Evolutionary conservation across 2,797 vertebrate species (phyloP).

Genomic region (Acipenser oxyrinchus): DNA sequence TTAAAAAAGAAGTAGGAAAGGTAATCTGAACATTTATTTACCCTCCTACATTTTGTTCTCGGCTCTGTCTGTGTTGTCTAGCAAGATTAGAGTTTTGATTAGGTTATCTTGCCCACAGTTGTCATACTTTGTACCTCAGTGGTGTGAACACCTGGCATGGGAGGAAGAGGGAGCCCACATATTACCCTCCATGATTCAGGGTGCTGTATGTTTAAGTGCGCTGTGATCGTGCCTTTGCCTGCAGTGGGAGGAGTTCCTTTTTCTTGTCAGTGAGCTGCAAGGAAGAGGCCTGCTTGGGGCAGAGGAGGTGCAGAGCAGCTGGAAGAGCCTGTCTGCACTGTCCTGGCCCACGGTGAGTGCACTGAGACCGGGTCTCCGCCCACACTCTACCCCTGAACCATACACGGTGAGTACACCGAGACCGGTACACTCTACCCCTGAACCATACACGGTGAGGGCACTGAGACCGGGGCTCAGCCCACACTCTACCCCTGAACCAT

Average conservation of each 20-base stretch:
- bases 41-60: too few species aligned
- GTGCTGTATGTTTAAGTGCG: too few species aligned
- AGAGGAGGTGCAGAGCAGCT: conserved; percentile 60
- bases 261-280: conserved; percentile 66
- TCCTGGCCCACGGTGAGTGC: conserved; percentile 46
- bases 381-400: too few species aligned
- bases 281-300: conserved; percentile 62
- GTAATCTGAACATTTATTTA: too few species aligned
- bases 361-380: too few species aligned
- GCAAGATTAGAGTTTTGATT: background rate
- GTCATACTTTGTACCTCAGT: too few species aligned
- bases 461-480: background rate
- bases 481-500: background rate
- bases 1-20: too few species aligned
- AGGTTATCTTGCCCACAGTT: background rate
- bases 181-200: too few species aligned
- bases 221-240: conserved; percentile 18
- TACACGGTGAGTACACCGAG: too few species aligned
- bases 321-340: conserved; percentile 59
- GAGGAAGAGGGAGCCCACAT: too few species aligned
- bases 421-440: conserved; percentile 30
- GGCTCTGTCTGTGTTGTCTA: too few species aligned
- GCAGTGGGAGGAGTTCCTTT: conserved; percentile 78
- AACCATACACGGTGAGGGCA: conserved; percentile 62
- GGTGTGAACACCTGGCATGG: too few species aligned